Evolutionary conservation across 2,113 vertebrate genomes (phyloP).

Genomic region (Bos indicus): DNA sequence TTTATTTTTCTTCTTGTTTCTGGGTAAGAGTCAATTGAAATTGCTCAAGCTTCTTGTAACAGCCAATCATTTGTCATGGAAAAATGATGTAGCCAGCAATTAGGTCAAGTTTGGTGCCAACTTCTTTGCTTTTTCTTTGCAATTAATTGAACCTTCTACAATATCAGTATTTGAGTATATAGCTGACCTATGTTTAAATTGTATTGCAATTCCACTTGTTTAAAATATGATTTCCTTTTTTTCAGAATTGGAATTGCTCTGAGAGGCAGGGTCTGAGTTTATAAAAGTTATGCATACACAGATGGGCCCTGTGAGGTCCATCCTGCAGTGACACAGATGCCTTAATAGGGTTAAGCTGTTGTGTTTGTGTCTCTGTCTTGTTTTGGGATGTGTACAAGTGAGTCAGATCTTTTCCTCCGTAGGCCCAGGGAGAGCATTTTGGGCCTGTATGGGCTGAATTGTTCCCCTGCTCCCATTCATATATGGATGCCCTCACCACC

Average conservation of each 20-base stretch:
- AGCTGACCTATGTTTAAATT: not conserved
- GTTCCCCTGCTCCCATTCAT: not conserved
- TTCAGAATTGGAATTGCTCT: not conserved
- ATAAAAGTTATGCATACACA: not conserved
- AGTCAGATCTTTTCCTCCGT: not conserved
- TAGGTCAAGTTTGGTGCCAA: constrained; percentile 3
- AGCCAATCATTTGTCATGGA: constrained; percentile 5
- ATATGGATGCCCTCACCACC: not conserved
- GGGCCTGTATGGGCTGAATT: not conserved
- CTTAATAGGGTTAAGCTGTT: not conserved
- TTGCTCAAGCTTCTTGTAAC: not conserved
- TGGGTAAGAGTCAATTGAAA: constrained; percentile 7
- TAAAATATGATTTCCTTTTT: not conserved
- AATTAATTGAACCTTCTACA: not conserved
- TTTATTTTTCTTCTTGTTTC: not conserved
- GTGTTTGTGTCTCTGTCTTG: not conserved
- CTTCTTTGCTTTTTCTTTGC: not conserved
- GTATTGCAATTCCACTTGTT: not conserved
- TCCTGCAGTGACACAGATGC: not conserved
- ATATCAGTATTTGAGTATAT: not conserved
- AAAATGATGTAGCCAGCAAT: not conserved
- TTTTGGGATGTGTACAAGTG: not conserved
- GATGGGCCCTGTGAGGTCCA: not conserved
- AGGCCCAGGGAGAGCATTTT: not conserved
- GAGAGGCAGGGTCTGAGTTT: not conserved